Conservation (phyloP, 1,140 invertebrate genomes). For the Diabrotica undecimpunctata region DNA sequence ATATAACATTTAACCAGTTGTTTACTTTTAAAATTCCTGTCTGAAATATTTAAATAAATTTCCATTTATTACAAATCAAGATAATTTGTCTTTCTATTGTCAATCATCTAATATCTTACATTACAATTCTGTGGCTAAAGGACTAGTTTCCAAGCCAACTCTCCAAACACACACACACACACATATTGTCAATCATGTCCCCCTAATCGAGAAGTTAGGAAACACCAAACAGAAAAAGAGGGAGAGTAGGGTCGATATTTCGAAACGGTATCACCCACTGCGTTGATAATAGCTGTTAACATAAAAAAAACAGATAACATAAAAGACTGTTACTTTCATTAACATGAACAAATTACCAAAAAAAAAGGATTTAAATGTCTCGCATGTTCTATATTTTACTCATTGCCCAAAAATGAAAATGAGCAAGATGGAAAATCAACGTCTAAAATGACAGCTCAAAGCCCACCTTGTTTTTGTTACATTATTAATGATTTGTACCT, state of each 20-base stretch:
- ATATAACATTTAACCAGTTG: background rate
- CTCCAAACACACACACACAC: too few relatives aligned
- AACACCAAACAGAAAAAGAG: constrained; percentile 7
- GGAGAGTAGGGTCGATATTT: constrained; percentile 19
- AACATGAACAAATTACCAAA: background rate
- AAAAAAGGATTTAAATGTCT: background rate
- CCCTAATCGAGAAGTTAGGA: constrained; percentile 6
- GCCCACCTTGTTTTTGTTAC: constrained; percentile 1
- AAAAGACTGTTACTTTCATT: background rate
- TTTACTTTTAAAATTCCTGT: background rate
- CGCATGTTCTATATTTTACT: background rate
- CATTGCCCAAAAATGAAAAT: background rate
- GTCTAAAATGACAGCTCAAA: constrained; percentile 14
- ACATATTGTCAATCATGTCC: too few relatives aligned
- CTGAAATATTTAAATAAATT: background rate
- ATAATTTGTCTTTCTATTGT: constrained; percentile 14
- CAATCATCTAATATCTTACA: too few relatives aligned
- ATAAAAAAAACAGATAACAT: background rate
- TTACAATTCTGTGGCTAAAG: too few relatives aligned
- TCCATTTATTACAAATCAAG: background rate
- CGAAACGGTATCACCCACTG: constrained; percentile 13
- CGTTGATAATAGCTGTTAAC: constrained; percentile 8
- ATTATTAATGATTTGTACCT: background rate
- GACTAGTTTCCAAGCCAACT: too few relatives aligned
- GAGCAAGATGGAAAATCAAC: constrained; percentile 18